Conservation (phyloP, 2,888 invertebrate species). For the Leucophenga montana region DNA sequence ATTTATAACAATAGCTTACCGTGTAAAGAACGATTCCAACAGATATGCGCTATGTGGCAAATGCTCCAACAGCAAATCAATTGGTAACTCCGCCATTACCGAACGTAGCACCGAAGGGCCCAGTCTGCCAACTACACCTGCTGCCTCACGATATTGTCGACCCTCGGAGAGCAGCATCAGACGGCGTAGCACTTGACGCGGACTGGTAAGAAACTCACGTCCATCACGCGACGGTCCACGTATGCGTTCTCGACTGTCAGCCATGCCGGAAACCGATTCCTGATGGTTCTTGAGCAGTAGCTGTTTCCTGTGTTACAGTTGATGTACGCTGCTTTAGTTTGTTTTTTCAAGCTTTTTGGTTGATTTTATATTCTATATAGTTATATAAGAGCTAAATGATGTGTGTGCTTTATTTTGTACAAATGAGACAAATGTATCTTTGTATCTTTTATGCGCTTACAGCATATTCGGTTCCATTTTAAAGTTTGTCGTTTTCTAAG, state of each 20-base stretch:
- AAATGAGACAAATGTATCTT: conserved; percentile 22
- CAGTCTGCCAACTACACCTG: conserved; percentile 85
- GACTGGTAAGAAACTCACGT: conserved; percentile 77
- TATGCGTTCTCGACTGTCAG: conserved; percentile 82
- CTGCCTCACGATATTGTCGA: conserved; percentile 91
- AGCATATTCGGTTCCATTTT: conserved; percentile 29
- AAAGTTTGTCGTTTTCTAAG: conserved; percentile 38
- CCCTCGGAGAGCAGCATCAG: conserved; percentile 90
- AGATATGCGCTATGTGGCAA: conserved; percentile 90
- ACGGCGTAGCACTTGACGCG: conserved; percentile 79
- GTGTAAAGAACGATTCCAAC: conserved; percentile 85
- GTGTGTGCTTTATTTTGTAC: conserved; percentile 19
- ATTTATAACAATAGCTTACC: conserved; percentile 73
- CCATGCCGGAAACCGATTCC: conserved; percentile 74
- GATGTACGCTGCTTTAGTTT: conserved; percentile 4
- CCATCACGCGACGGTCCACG: conserved; percentile 78
- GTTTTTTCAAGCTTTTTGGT: neutral
- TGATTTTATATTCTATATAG: neutral
- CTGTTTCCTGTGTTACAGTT: conserved; percentile 60
- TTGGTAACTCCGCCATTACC: conserved; percentile 84
- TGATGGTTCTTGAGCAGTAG: conserved; percentile 67
- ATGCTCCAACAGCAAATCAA: conserved; percentile 90
- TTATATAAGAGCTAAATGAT: conserved; percentile 10
- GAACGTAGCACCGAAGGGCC: conserved; percentile 86
- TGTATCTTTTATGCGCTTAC: conserved; percentile 26